phyloP scores from a whole-genome alignment of 2,888 invertebrate genomes.

The Calameuta filiformis region DNA sequence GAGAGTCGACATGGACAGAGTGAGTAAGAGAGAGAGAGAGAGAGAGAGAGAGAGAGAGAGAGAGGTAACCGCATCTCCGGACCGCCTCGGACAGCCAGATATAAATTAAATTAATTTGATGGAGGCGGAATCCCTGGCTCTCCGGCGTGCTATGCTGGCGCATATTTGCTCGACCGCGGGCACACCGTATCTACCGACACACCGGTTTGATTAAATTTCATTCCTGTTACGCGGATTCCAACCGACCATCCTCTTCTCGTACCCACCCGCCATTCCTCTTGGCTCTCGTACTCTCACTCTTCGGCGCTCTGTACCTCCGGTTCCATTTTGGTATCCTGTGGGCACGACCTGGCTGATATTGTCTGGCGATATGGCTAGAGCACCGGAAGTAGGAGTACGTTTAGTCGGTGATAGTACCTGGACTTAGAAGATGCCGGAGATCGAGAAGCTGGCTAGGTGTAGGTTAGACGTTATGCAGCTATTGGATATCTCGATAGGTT shows the following conservation, averaged over 20 bases:
- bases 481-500: background rate
- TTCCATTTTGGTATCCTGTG: background rate
- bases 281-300: background rate
- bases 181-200: constrained; percentile 43
- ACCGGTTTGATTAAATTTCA: constrained; percentile 58
- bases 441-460: background rate
- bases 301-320: background rate
- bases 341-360: background rate
- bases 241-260: background rate
- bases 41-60: too few species aligned
- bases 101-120: constrained; percentile 64
- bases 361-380: background rate
- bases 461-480: background rate
- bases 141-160: constrained; percentile 16
- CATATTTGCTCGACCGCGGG: constrained; percentile 5
- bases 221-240: constrained; percentile 46
- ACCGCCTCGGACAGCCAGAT: constrained; percentile 51
- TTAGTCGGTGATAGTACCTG: background rate
- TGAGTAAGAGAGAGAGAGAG: background rate
- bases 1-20: background rate
- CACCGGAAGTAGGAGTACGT: background rate
- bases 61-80: constrained; percentile 27
- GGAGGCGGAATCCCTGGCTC: constrained; percentile 46
- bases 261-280: constrained; percentile 5
- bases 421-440: background rate